Evolutionary conservation across 1,140 invertebrate species (phyloP).

Genomic region (Hestina assimilis): DNA sequence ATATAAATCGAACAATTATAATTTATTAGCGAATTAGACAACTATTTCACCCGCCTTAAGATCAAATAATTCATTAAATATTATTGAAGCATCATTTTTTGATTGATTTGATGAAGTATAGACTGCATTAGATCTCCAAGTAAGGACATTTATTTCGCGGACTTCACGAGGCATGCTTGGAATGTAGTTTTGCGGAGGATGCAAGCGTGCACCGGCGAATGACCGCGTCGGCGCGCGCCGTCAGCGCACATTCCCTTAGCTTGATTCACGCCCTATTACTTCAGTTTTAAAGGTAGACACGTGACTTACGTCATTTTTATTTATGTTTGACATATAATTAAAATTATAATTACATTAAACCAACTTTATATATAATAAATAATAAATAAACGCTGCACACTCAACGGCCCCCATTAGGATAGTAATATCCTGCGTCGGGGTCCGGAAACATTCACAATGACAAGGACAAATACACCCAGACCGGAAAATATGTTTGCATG

Average conservation of each 20-base stretch:
- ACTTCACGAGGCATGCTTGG: conserved; percentile 44
- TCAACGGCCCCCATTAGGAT: no score
- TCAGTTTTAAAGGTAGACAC: not conserved
- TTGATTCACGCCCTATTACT: conserved; percentile 36
- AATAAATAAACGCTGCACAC: not conserved
- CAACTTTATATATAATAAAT: not conserved
- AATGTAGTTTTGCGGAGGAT: conserved; percentile 55
- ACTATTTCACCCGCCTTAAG: no score
- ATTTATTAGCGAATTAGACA: no score
- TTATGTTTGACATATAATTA: not conserved
- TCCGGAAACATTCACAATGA: no score
- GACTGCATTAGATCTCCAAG: not conserved
- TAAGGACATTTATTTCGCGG: conserved; percentile 20
- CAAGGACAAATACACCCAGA: no score
- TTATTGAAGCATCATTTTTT: no score
- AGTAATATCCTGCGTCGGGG: no score
- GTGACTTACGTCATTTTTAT: not conserved
- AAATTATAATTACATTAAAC: not conserved
- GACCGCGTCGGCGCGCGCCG: conserved; percentile 45
- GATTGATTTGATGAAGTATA: no score
- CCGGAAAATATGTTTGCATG: no score
- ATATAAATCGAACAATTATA: no score
- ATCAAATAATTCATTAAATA: no score
- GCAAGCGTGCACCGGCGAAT: conserved; percentile 46
- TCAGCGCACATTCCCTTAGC: conserved; percentile 39